Evolutionary conservation across 2,797 vertebrate species (phyloP).

Genomic region (Somateria mollissima): DNA sequence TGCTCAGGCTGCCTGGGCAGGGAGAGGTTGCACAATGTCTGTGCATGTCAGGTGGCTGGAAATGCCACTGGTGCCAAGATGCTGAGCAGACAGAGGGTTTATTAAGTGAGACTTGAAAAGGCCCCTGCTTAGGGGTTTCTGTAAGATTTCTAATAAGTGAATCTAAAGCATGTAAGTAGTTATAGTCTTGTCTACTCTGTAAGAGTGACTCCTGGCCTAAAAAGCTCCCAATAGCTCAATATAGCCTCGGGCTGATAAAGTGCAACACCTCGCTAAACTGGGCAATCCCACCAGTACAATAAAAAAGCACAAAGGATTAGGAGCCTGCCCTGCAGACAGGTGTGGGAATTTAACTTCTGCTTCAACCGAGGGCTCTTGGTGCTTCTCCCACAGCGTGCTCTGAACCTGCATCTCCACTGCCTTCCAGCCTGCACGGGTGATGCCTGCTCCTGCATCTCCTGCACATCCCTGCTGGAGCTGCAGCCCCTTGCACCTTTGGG

Average conservation of each 20-base stretch:
- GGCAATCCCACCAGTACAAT: background rate
- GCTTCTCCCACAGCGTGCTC: background rate
- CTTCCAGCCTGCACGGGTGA: background rate
- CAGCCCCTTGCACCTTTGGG: background rate
- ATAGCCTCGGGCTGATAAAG: background rate
- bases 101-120: background rate
- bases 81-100: background rate
- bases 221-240: background rate
- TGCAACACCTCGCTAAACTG: background rate
- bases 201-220: background rate
- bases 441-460: background rate
- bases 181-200: background rate
- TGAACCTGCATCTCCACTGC: background rate
- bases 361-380: accelerated
- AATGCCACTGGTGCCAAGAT: background rate
- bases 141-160: background rate
- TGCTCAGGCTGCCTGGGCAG: background rate
- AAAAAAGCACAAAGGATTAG: background rate
- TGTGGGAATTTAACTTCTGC: background rate
- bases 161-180: background rate
- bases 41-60: background rate
- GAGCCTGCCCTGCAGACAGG: background rate
- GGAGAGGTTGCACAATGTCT: background rate
- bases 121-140: background rate
- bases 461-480: background rate